Evolutionary conservation across 30 jellyfish, hydroid and myxozoan genomes (phyloP).

Genomic region (Cassiopea andromeda): DNA sequence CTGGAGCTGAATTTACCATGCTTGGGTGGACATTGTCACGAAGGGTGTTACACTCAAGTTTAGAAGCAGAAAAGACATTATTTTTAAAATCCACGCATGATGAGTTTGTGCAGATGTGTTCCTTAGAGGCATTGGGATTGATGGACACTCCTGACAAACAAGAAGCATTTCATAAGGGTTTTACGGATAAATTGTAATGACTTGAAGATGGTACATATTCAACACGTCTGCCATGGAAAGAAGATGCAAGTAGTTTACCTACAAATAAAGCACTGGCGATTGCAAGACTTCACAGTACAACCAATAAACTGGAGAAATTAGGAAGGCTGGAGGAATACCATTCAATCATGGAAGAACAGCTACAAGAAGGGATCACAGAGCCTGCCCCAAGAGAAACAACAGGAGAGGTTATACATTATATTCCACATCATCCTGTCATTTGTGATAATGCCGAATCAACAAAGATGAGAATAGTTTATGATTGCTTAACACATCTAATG

Average conservation of each 20-base stretch:
- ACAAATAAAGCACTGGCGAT: constrained; percentile 12
- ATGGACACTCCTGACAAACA: too few relatives aligned
- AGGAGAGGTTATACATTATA: constrained; percentile 21
- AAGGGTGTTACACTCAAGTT: too few relatives aligned
- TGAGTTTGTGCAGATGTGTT: too few relatives aligned
- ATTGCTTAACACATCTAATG: constrained; percentile 19
- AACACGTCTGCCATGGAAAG: constrained; percentile 24
- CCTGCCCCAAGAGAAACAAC: constrained; percentile 22
- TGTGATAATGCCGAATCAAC: constrained; percentile 40
- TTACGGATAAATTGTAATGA: not conserved
- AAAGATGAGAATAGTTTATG: constrained; percentile 16
- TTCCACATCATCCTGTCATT: constrained; percentile 27
- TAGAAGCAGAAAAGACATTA: too few relatives aligned
- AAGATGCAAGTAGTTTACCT: constrained; percentile 16
- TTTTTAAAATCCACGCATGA: too few relatives aligned
- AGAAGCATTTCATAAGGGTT: not conserved
- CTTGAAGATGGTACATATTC: constrained; percentile 15
- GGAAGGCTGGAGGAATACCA: constrained; percentile 15
- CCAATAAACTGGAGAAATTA: not conserved
- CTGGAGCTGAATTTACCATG: too few relatives aligned
- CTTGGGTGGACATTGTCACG: too few relatives aligned
- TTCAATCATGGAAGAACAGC: constrained; percentile 14
- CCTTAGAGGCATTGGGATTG: too few relatives aligned
- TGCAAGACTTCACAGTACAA: constrained; percentile 13
- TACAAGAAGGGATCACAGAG: constrained; percentile 19